Evolutionary conservation across 2,888 invertebrate species (phyloP).

Genomic region (Drosophila trichaetosa): DNA sequence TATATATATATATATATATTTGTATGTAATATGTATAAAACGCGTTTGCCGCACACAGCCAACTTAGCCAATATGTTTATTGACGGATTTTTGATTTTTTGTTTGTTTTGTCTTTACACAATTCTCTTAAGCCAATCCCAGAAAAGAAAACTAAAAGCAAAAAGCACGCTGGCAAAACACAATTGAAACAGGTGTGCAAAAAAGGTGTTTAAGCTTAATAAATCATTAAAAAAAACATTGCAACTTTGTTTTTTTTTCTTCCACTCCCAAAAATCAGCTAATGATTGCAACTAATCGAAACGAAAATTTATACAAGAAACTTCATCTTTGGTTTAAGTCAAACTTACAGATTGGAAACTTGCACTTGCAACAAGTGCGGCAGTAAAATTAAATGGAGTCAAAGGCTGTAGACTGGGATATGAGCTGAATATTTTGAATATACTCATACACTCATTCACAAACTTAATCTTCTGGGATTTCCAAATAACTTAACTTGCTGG

Average conservation of each 20-base stretch:
- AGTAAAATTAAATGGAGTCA: too few relatives aligned
- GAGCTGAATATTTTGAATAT: too few relatives aligned
- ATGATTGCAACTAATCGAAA: neutral
- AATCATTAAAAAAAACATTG: slow-evolving; percentile 34
- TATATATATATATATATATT: slow-evolving; percentile 9
- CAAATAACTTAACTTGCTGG: too few relatives aligned
- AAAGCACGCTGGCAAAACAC: slow-evolving; percentile 28
- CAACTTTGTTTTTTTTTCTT: slow-evolving; percentile 4
- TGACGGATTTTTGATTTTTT: slow-evolving; percentile 3
- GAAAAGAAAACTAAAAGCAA: neutral
- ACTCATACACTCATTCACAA: too few relatives aligned
- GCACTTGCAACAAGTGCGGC: too few relatives aligned
- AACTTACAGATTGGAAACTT: too few relatives aligned
- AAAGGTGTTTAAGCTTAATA: slow-evolving; percentile 47
- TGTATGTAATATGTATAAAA: slow-evolving; percentile 1
- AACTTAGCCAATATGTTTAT: slow-evolving; percentile 17
- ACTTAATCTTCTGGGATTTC: too few relatives aligned
- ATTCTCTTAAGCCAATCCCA: slow-evolving; percentile 22
- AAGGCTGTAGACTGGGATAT: too few relatives aligned
- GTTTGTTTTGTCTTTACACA: slow-evolving; percentile 24
- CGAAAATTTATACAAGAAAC: too few relatives aligned
- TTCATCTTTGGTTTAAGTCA: too few relatives aligned
- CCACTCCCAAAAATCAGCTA: neutral
- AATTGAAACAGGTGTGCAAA: slow-evolving; percentile 35
- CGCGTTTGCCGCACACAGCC: slow-evolving; percentile 13